phyloP scores from a whole-genome alignment of 2,888 invertebrate genomes.

The Adelognathus sp. region DNA sequence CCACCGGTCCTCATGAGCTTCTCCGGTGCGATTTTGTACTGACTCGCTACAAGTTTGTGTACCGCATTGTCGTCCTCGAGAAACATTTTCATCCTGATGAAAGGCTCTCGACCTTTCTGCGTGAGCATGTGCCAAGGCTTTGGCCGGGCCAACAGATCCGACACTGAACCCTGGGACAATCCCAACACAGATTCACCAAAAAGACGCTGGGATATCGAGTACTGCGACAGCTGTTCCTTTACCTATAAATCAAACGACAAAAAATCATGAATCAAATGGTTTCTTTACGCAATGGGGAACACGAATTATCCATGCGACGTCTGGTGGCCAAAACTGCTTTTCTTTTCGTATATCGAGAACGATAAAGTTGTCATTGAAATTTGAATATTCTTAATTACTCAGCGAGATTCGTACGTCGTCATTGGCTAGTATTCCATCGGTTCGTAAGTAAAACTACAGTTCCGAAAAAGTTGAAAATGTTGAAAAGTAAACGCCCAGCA shows the following conservation, averaged over 20 bases:
- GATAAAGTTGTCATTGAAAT: neutral
- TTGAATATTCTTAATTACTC: neutral
- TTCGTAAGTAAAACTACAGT: no score
- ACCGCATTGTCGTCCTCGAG: constrained; percentile 97
- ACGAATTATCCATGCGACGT: constrained; percentile 36
- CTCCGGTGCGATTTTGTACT: constrained; percentile 99
- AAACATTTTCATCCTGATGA: constrained; percentile 99
- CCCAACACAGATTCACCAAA: constrained; percentile 99
- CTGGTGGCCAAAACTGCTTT: neutral
- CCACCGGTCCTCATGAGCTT: constrained; percentile 98
- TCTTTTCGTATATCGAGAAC: neutral
- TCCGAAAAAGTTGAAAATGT: neutral
- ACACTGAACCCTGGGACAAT: constrained; percentile 97
- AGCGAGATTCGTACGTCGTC: neutral
- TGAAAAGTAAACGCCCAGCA: neutral
- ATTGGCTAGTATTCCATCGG: neutral
- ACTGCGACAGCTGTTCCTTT: constrained; percentile 96
- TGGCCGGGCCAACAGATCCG: constrained; percentile 97
- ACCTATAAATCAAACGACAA: constrained; percentile 82
- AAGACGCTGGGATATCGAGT: constrained; percentile 97
- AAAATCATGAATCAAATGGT: constrained; percentile 5
- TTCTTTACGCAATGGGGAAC: constrained; percentile 6
- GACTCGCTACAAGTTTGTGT: constrained; percentile 96
- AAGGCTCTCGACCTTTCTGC: constrained; percentile 97
- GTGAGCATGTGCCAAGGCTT: constrained; percentile 99